Evolutionary conservation across 2,113 vertebrate species (phyloP).

Genomic region (Oenanthe oenanthe): DNA sequence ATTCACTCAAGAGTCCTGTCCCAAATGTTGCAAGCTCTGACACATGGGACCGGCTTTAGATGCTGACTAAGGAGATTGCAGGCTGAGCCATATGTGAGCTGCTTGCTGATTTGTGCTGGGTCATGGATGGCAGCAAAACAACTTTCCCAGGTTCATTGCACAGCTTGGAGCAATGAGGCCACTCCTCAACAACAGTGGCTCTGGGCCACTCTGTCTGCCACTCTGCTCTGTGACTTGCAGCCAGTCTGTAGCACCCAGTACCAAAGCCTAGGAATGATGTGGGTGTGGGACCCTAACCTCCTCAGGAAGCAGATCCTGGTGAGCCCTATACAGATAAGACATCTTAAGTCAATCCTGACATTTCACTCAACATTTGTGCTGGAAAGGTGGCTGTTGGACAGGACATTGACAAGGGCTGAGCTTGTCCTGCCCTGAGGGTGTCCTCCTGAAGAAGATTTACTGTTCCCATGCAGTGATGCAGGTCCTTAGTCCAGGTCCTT

Average conservation of each 20-base stretch:
- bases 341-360: not conserved
- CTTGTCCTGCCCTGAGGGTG: not conserved
- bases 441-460: not conserved
- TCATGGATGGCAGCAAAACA: not conserved
- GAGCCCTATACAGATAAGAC: not conserved
- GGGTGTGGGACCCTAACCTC: not conserved
- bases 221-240: not conserved
- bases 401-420: not conserved
- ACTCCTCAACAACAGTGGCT: not conserved
- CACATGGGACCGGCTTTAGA: not conserved
- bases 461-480: fast-evolving
- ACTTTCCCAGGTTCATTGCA: not conserved
- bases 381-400: not conserved
- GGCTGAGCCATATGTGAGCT: not conserved
- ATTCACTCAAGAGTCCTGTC: not conserved
- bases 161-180: not conserved
- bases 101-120: not conserved
- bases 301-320: not conserved
- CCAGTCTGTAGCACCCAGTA: not conserved
- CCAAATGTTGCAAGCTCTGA: not conserved
- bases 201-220: not conserved
- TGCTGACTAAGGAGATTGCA: not conserved
- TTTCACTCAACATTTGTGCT: not conserved
- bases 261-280: not conserved
- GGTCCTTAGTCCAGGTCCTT: not conserved